Evolutionary conservation across 2,888 invertebrate species (phyloP).

Genomic region (Xestia sexstrigata): DNA sequence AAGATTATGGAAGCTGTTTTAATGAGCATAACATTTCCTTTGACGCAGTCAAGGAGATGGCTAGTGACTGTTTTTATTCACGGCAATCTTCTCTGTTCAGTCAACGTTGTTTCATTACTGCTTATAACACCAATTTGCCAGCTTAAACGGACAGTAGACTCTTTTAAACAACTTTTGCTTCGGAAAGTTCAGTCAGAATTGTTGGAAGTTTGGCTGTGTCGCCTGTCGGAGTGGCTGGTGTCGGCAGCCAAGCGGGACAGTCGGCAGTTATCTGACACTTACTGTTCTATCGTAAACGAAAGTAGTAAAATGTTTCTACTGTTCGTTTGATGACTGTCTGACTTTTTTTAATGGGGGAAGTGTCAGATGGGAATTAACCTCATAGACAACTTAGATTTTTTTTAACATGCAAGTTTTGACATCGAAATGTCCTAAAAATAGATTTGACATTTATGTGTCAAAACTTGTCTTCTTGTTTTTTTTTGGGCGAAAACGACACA

Average conservation of each 20-base stretch:
- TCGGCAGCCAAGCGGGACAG: slow-evolving; percentile 47
- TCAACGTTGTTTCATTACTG: slow-evolving; percentile 60
- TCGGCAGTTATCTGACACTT: slow-evolving; percentile 69
- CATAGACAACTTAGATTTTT: neutral
- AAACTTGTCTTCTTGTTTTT: neutral
- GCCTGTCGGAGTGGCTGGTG: slow-evolving; percentile 38
- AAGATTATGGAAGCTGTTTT: slow-evolving; percentile 71
- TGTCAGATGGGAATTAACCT: neutral
- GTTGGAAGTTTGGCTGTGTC: slow-evolving; percentile 63
- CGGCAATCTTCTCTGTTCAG: slow-evolving; percentile 47
- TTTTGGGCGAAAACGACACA: neutral
- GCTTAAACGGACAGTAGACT: slow-evolving; percentile 58
- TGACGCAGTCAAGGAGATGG: slow-evolving; percentile 57
- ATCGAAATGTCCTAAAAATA: neutral
- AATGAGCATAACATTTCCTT: slow-evolving; percentile 73
- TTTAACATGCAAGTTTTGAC: neutral
- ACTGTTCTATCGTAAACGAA: slow-evolving; percentile 67
- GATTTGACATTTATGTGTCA: neutral
- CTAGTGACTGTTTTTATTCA: slow-evolving; percentile 57
- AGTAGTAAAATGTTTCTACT: slow-evolving; percentile 67
- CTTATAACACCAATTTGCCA: slow-evolving; percentile 63
- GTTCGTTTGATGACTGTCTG: slow-evolving; percentile 50
- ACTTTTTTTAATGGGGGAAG: slow-evolving; percentile 33
- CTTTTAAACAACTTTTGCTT: slow-evolving; percentile 59
- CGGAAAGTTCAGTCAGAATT: slow-evolving; percentile 65